Base-by-base conservation (phyloP, 2,888 invertebrate species). In the Drosophila seclusa region DNA sequence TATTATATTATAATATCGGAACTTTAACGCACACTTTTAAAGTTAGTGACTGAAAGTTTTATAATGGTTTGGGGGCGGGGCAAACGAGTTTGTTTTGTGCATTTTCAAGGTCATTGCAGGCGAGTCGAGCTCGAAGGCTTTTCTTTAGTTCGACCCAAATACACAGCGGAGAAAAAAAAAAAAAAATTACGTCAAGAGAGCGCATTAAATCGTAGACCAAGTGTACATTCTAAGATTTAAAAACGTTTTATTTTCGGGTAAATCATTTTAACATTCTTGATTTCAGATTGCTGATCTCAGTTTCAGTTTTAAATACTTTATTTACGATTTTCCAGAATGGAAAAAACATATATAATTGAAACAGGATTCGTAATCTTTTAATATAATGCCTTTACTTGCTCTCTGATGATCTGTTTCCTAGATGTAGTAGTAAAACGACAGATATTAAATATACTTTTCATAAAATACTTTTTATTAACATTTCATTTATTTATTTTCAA, bases 351-450 rank as follows among this genome's bases (percentile, higher is more conserved):
- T 4, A 40, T 2, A 0, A 40, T 40, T 38, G 13, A 55, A 13
- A 40, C 6, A 4, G 1, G 8, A 10, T 38, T 7, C 3, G 2
- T 0, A 21, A 21, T 45, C 16, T 2, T 21, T 13, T 45, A 4
- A 21, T 13, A 4, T 3, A 21, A 45, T 7, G 45, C 2, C 13
- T 34, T 18, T 16, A 2, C 13, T 21, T 32, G 38, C 38, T 18
- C 18, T 18, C 31, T 18, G 32, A 21, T 4, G 52, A 10, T 52
- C 16, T 38, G 24, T 34, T 32, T 36, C 18, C 29, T 31, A 27
- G 31, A 8, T 18, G 36, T 36, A 27, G 11, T 78, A 78, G 72
- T 81, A 81, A 79, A 80, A 82, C 80, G 53, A 76, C 79, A 80
- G 54, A 78, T 50, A 62, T 64, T 54, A 31, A 16, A 57, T 67